Conservation (phyloP, 2,888 invertebrate genomes). For the Ornithoptera alexandrae region DNA sequence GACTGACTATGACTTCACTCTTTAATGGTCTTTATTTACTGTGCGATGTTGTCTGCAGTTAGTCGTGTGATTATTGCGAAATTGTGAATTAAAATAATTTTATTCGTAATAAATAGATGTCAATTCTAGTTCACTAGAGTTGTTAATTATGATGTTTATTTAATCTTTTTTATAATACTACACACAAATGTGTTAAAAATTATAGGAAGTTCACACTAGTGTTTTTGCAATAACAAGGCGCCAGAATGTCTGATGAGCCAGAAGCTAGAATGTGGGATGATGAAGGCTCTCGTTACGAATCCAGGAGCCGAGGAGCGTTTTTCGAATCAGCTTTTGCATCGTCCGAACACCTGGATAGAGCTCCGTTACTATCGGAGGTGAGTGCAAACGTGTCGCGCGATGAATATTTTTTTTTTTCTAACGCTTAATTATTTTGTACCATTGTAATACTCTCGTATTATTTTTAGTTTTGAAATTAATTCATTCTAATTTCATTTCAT, state of each 20-base stretch:
- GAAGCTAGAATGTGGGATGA: slow-evolving; percentile 77
- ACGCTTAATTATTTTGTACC: slow-evolving; percentile 6
- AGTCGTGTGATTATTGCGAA: slow-evolving; percentile 21
- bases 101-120: slow-evolving; percentile 15
- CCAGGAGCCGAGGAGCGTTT: slow-evolving; percentile 59
- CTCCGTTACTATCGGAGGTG: slow-evolving; percentile 72
- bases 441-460: background rate
- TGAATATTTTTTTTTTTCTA: background rate
- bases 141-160: slow-evolving; percentile 24
- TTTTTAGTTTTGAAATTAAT: background rate
- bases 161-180: background rate
- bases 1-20: slow-evolving; percentile 7
- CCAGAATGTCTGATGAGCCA: slow-evolving; percentile 77
- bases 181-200: slow-evolving; percentile 22
- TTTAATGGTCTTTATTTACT: slow-evolving; percentile 25
- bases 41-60: slow-evolving; percentile 16
- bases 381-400: slow-evolving; percentile 29
- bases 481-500: slow-evolving; percentile 2
- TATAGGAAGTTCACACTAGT: background rate
- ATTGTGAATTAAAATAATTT: slow-evolving; percentile 31
- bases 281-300: slow-evolving; percentile 63
- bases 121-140: background rate
- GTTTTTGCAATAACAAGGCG: slow-evolving; percentile 46
- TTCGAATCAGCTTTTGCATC: slow-evolving; percentile 72
- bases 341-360: slow-evolving; percentile 69